These are phyloP conservation scores for Tenthredo mesomela DNA, from an alignment of 2,888 invertebrate species.

Conservation along the genomic window DNA sequence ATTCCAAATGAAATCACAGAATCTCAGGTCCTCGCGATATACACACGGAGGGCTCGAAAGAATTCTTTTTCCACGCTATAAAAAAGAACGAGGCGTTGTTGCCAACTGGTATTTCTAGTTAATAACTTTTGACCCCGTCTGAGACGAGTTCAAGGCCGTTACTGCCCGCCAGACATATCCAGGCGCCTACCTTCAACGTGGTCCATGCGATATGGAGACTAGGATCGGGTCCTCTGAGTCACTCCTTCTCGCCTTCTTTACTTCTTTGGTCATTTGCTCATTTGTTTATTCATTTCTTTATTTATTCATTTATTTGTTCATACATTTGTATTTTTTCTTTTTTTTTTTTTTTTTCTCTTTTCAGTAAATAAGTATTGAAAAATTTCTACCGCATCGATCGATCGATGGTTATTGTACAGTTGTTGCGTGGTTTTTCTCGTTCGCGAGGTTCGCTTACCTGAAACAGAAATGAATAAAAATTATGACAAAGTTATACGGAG, in stretches of 20 bases:
- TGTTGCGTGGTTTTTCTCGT: neutral
- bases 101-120: slow-evolving; percentile 53
- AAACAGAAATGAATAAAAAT: slow-evolving; percentile 5
- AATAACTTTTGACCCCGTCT: slow-evolving; percentile 57
- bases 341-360: neutral
- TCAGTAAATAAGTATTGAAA: neutral
- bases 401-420: neutral
- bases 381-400: neutral
- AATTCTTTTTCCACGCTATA: slow-evolving; percentile 12
- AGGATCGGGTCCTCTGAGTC: slow-evolving; percentile 12
- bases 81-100: neutral
- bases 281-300: neutral
- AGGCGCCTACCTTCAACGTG: neutral
- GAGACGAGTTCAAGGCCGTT: slow-evolving; percentile 68
- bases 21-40: neutral
- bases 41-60: neutral
- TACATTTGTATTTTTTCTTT: neutral
- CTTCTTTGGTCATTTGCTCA: neutral
- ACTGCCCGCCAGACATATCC: slow-evolving; percentile 31
- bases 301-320: neutral
- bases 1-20: neutral
- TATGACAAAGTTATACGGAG: neutral
- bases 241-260: neutral
- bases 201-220: slow-evolving; percentile 18
- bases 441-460: slow-evolving; percentile 23